Evolutionary conservation across 2,797 vertebrate species (phyloP).

Genomic region (Ptychadena robeensis): DNA sequence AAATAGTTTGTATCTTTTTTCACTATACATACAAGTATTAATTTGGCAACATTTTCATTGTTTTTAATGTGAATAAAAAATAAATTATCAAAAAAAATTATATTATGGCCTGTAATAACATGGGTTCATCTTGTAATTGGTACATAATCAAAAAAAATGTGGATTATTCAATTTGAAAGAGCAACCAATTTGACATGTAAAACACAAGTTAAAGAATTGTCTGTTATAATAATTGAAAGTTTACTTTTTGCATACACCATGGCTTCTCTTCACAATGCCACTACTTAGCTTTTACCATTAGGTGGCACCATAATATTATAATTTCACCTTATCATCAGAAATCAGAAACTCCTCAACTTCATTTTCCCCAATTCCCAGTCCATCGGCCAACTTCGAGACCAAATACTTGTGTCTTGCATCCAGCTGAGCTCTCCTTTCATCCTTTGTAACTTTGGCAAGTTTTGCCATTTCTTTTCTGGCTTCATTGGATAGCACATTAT

Average conservation of each 20-base stretch:
- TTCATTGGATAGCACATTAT: constrained; percentile 73
- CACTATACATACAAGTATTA: no score
- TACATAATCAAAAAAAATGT: no score
- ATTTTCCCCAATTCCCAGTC: constrained; percentile 68
- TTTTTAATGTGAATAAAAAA: no score
- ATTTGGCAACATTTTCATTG: no score
- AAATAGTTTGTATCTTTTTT: no score
- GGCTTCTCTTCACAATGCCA: not conserved
- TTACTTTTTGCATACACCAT: not conserved
- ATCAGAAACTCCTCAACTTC: constrained; percentile 80
- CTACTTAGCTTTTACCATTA: not conserved
- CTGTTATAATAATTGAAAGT: not conserved
- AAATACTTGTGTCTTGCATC: constrained; percentile 79
- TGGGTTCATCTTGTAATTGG: no score
- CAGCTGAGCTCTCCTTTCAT: constrained; percentile 76
- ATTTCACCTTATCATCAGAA: constrained; percentile 79
- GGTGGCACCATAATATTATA: not conserved
- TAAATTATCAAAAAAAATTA: no score
- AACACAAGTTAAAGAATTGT: not conserved
- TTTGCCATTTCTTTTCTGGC: constrained; percentile 75
- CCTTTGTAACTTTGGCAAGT: constrained; percentile 73
- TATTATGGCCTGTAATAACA: no score
- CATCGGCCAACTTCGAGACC: constrained; percentile 74
- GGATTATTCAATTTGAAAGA: no score
- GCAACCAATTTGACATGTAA: no score